Evolutionary conservation across 1,140 invertebrate genomes (phyloP).

Genomic region (Drosophila trapezifrons): DNA sequence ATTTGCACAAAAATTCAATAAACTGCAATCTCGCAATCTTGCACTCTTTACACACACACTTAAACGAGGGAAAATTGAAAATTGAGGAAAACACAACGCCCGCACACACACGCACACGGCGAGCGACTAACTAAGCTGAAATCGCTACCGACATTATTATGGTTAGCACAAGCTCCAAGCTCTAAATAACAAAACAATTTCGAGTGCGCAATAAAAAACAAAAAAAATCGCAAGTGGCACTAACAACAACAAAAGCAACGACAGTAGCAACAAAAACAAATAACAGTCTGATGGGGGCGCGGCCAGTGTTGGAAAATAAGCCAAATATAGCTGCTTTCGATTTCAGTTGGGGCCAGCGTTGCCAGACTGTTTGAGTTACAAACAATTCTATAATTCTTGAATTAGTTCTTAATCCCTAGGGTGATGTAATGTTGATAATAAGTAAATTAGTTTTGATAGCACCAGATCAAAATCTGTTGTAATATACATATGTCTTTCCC

Average conservation of each 20-base stretch:
- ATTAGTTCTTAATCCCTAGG: too few species aligned
- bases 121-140: constrained; percentile 51
- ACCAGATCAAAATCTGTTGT: neutral
- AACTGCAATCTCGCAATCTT: constrained; percentile 15
- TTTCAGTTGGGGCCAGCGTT: neutral
- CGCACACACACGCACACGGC: constrained; percentile 16
- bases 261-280: constrained; percentile 8
- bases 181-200: constrained; percentile 74
- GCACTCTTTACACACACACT: constrained; percentile 4
- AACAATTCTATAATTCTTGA: too few species aligned
- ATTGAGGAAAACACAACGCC: constrained; percentile 3
- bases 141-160: constrained; percentile 43
- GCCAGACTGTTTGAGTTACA: neutral
- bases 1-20: constrained; percentile 31
- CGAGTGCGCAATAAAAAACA: constrained; percentile 79
- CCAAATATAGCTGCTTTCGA: neutral
- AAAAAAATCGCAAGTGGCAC: constrained; percentile 48
- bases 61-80: neutral
- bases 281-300: neutral
- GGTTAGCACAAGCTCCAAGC: constrained; percentile 29
- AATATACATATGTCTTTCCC: neutral
- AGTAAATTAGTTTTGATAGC: too few species aligned
- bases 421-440: too few species aligned
- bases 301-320: constrained; percentile 8
- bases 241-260: constrained; percentile 27